Base-by-base conservation (phyloP, 1,140 invertebrate genomes). In the Camponotus vicinus region DNA sequence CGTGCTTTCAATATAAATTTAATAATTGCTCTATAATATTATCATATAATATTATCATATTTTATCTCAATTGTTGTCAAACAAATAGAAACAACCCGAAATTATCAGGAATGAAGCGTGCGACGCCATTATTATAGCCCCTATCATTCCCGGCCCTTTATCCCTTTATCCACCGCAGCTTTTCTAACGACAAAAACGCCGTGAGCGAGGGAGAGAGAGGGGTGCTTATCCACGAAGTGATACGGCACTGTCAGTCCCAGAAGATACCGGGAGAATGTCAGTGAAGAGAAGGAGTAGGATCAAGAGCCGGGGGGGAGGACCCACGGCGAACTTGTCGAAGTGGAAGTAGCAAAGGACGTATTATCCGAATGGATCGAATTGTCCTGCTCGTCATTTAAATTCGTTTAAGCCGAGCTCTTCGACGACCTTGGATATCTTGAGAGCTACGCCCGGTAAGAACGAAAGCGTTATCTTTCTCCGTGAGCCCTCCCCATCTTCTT, bases 331-430 rank as follows among this genome's bases (percentile, higher is more conserved):
- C 57, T 55, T 34, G 52, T 71, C 40, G 76, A 66, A 82, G 57
- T 45, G 61, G 52, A 86, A 66, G 57, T 71, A 79, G 64, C 70
- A 21, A 70, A 61, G 59, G 59, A 15, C 42, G 84, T 69, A 82
- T 75, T 77, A 86, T 86, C 67, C 82, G 49, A 55, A 52, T 42
- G 83, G 75, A 88, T 86, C 75, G 86, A 89, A 88, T 88, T 78
- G 82, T 89, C 67, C 67, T 85, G 87, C 82, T 89, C 87, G 83
- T 89, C 88, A 80, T 89, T 89, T 69, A 88, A 89, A 89, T 89
- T 89, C 88, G 88, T 89, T 89, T 89, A 89, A 89, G 88, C 63
- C 70, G n/a, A 5, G 66, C 57, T 67, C n/a, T 61, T 21, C 42
- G 57, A 49, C 40, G 52, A 85, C 71, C 49, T 21, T 34, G 59